Evolutionary conservation across 2,888 invertebrate genomes (phyloP).

Genomic region (Rotaria socialis): DNA sequence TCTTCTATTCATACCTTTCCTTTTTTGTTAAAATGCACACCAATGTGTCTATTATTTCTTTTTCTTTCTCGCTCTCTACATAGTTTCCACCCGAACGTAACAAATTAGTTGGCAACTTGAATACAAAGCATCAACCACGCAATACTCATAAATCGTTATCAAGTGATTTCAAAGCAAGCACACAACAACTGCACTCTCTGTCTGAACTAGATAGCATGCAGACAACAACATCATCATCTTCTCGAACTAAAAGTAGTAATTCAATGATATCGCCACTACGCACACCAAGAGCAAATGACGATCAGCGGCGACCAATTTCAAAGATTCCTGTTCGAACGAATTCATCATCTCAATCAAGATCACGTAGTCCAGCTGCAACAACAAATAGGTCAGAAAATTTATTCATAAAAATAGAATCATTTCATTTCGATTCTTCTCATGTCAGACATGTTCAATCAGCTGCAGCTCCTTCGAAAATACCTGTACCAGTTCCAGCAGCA

Average conservation of each 20-base stretch:
- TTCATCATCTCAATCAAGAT: slow-evolving; percentile 26
- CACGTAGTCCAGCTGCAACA: not conserved
- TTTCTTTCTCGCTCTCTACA: not conserved
- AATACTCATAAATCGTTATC: not conserved
- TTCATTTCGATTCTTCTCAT: not conserved
- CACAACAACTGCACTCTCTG: not conserved
- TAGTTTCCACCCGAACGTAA: not conserved
- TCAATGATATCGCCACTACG: not conserved
- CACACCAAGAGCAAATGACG: not conserved
- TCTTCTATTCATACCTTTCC: not conserved
- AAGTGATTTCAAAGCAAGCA: not conserved
- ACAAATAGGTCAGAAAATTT: not conserved
- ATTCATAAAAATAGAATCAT: too few species aligned
- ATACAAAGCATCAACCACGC: not conserved
- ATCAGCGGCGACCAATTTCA: not conserved
- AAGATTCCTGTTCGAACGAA: slow-evolving; percentile 10
- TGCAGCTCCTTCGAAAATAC: not conserved
- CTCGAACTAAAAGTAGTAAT: not conserved
- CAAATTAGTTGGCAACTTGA: not conserved
- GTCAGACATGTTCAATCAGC: not conserved
- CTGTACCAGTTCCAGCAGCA: not conserved
- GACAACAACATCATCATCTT: not conserved
- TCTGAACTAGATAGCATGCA: not conserved
- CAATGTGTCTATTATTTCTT: not conserved
- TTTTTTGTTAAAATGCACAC: not conserved